phyloP scores from a whole-genome alignment of 2,113 vertebrate species.

The Xenotilapia longispinis region DNA sequence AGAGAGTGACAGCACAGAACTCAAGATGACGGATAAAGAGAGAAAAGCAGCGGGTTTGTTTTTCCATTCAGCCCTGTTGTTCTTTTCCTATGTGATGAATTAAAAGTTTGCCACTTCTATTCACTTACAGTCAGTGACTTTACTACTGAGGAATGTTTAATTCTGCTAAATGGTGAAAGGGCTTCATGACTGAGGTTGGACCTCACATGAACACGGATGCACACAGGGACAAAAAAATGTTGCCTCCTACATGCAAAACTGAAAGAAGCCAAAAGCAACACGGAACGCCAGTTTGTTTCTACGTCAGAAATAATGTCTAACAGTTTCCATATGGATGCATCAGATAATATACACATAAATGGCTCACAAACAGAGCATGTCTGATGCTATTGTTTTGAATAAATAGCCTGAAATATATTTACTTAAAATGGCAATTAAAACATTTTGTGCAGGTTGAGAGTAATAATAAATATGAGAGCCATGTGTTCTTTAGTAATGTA shows the following conservation, averaged over 20 bases:
- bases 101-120: not conserved
- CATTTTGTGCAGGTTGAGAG: not conserved
- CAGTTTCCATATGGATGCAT: slow-evolving; percentile 5
- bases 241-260: not conserved
- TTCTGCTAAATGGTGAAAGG: not conserved
- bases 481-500: slow-evolving; percentile 2
- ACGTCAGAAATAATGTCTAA: slow-evolving; percentile 1
- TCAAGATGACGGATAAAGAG: not conserved
- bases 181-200: not conserved
- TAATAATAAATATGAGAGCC: slow-evolving; percentile 1
- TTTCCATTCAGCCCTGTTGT: not conserved
- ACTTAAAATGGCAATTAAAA: not conserved
- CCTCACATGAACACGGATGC: not conserved
- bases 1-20: not conserved
- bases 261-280: not conserved
- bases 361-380: not conserved
- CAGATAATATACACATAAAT: not conserved
- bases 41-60: not conserved
- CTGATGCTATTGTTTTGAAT: not conserved
- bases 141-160: not conserved
- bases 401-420: not conserved
- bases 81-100: not conserved
- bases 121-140: not conserved
- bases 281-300: not conserved
- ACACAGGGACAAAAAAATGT: not conserved